phyloP scores from a whole-genome alignment of 1,140 invertebrate genomes.

The Aphelinus atriplicis region DNA sequence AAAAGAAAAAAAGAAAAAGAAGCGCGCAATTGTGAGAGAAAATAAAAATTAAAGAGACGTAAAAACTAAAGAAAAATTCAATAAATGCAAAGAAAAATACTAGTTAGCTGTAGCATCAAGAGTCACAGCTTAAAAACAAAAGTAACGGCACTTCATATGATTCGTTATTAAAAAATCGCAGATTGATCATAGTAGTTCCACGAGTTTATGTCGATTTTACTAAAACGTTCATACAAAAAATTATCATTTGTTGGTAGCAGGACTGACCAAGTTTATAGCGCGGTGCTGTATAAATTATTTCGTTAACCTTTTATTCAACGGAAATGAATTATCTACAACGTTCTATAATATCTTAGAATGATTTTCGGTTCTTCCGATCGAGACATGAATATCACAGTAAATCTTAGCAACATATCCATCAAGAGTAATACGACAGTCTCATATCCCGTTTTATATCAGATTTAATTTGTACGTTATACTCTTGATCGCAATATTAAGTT shows the following conservation, averaged over 20 bases:
- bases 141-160: slow-evolving; percentile 62
- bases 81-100: slow-evolving; percentile 23
- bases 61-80: neutral
- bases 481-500: neutral
- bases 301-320: too few species aligned
- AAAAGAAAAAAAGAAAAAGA: slow-evolving; percentile 19
- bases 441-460: neutral
- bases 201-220: slow-evolving; percentile 6
- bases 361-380: slow-evolving; percentile 31
- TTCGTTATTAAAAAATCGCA: slow-evolving; percentile 41
- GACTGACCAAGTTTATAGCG: slow-evolving; percentile 59
- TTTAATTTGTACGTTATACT: neutral
- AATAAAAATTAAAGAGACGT: neutral
- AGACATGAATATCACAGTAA: slow-evolving; percentile 2
- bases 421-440: neutral
- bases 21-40: neutral
- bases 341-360: neutral
- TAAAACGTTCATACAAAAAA: slow-evolving; percentile 25
- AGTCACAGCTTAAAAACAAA: slow-evolving; percentile 36
- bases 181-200: neutral
- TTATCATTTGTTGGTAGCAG: slow-evolving; percentile 41
- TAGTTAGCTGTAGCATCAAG: slow-evolving; percentile 35
- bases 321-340: too few species aligned
- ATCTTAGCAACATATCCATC: neutral
- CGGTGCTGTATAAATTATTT: neutral